Evolutionary conservation across 2,113 vertebrate genomes (phyloP).

Genomic region (rat (Rattus norvegicus)): DNA sequence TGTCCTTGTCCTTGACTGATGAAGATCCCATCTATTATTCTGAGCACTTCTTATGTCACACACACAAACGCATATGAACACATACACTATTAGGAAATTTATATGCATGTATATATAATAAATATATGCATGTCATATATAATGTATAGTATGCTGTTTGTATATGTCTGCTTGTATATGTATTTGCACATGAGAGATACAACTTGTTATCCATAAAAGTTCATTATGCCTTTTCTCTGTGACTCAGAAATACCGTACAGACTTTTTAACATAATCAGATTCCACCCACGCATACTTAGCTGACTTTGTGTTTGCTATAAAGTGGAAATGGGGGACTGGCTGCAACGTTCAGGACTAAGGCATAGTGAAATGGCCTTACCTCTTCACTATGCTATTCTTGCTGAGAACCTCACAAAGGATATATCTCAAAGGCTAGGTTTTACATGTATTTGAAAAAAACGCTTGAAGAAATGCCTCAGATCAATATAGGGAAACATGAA

Average conservation of each 20-base stretch:
- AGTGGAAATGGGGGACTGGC: not conserved
- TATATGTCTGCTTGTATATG: not conserved
- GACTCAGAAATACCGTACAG: not conserved
- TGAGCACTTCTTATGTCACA: no score
- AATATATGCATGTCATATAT: no score
- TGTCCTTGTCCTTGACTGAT: no score
- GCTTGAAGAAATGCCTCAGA: not conserved
- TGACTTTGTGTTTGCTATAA: not conserved
- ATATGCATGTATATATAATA: no score
- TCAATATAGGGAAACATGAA: not conserved
- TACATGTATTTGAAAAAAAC: not conserved
- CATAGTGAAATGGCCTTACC: not conserved
- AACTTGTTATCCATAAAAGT: not conserved
- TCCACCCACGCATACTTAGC: not conserved
- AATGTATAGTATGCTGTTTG: not conserved
- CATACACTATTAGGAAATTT: not conserved
- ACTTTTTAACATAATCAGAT: not conserved
- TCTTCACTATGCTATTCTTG: not conserved
- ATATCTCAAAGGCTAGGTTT: not conserved
- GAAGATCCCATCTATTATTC: accelerated
- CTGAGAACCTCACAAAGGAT: not conserved
- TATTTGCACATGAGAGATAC: not conserved
- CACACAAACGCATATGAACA: not conserved
- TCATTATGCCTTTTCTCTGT: not conserved
- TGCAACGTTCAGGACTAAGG: not conserved